These are phyloP conservation scores for Chlorocebus sabaeus DNA, from an alignment of 2,113 vertebrate genomes.

Conservation along the genomic window DNA sequence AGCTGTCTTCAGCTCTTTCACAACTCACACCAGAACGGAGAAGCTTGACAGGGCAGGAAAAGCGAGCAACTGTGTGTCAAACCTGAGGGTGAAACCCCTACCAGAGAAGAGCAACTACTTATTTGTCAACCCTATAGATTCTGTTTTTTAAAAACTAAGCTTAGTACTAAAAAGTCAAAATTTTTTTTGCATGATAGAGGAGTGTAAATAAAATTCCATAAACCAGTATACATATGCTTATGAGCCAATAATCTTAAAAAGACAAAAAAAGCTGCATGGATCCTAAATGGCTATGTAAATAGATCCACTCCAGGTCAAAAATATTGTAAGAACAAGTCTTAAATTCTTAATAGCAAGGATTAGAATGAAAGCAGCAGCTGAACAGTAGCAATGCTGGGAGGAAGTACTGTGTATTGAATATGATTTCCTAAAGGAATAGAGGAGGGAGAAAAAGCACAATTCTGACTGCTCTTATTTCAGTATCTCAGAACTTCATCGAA, in stretches of 20 bases:
- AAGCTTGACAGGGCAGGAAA: neutral
- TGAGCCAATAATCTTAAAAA: constrained; percentile 16
- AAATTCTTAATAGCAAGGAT: neutral
- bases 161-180: constrained; percentile 39
- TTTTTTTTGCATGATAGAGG: neutral
- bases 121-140: neutral
- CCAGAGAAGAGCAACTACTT: neutral
- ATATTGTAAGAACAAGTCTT: neutral
- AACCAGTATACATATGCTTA: neutral
- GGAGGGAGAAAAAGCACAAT: neutral
- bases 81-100: neutral
- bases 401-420: neutral
- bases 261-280: neutral
- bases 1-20: neutral
- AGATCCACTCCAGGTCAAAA: neutral
- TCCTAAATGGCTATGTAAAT: constrained; percentile 15
- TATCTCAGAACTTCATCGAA: neutral
- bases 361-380: neutral
- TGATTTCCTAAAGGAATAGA: neutral
- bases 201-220: constrained; percentile 55
- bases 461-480: neutral
- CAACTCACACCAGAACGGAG: neutral
- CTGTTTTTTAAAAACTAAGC: neutral
- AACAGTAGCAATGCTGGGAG: neutral
- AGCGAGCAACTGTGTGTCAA: neutral